Base-by-base conservation (phyloP, 30 jellyfish, hydroid and myxozoan species). In the Catostylus mosaicus region DNA sequence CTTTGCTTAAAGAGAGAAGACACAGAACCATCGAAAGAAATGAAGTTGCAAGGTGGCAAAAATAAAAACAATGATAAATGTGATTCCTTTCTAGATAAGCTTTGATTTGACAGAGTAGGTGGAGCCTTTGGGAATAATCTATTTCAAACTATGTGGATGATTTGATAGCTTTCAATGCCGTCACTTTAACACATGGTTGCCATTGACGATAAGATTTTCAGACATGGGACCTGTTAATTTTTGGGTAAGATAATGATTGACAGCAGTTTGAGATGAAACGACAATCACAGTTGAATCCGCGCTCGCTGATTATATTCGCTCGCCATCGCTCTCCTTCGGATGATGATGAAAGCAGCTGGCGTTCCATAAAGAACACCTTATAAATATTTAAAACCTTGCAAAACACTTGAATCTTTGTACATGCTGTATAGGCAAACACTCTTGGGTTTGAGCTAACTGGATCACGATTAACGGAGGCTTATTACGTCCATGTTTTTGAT, bases 381-480 rank as follows among this genome's bases (percentile, higher is more conserved):
- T 81, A 30, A 81, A 81, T 81, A 65, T 65, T 81, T 81, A 66
- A 81, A 26, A 24, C 66, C 75, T 12, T 38, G 83, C 91, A 81
- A 81, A 73, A 81, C 75, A 81, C 84, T 81, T 81, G 52, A 81
- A 30, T 47, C 91, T 33, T 51, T 51, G 91, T 66, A 67, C 91
- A 67, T 67, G 91, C 78, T 67, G 75, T 20, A 67, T 22, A 67
- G 35, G 26, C 83, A 65, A 64, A 34, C 84, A 50, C 40, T 18
- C 63, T 50, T 18, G 24, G 27, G 63, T 18, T 50, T 27, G 63
- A 50, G 14, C 63, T 50, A 50, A 50, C 20, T 23, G 59, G 77
- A 30, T 77, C 79, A 51, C 79, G 72, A 3, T 11, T 12, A 33
- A 31, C 24, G 35, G 33, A 73, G 24, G 63, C 63, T 50, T 50